phyloP scores from a whole-genome alignment of 2,797 vertebrate species.

The Hydrocynus forskahlii region DNA sequence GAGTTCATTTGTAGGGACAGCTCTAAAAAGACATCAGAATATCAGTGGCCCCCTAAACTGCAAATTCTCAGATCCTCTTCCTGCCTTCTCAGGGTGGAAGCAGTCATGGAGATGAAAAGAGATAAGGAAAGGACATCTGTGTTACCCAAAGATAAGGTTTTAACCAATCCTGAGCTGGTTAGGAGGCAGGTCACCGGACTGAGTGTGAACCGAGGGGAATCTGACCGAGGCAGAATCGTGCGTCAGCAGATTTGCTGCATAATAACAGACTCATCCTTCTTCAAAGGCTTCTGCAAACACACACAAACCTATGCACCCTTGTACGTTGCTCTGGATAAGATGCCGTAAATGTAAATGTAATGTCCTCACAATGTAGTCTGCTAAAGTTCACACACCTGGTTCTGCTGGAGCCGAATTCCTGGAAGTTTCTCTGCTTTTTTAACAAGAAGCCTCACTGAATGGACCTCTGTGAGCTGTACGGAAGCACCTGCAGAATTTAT shows the following conservation, averaged over 20 bases:
- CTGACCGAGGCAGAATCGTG: neutral
- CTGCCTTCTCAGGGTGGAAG: no score
- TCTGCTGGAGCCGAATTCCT: neutral
- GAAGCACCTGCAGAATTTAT: neutral
- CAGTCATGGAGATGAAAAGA: no score
- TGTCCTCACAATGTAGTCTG: neutral
- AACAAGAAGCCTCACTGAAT: neutral
- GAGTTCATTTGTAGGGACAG: no score
- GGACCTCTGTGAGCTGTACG: neutral
- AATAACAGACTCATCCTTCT: constrained; percentile 12
- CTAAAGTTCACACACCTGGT: constrained; percentile 21
- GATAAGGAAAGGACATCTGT: neutral
- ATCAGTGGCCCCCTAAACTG: no score
- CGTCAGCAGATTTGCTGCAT: constrained; percentile 19
- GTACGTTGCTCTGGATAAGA: no score
- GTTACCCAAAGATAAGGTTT: neutral
- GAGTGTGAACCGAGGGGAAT: neutral
- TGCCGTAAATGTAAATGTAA: no score
- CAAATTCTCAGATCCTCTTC: no score
- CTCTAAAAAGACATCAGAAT: no score
- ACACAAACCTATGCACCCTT: neutral
- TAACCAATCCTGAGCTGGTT: neutral
- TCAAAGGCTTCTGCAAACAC: constrained; percentile 20
- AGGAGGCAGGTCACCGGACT: neutral
- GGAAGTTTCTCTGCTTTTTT: neutral